Evolutionary conservation across 2,113 vertebrate genomes (phyloP), one percentile per base, ranked within the genome.

Genomic region (Phalacrocorax carbo): DNA sequence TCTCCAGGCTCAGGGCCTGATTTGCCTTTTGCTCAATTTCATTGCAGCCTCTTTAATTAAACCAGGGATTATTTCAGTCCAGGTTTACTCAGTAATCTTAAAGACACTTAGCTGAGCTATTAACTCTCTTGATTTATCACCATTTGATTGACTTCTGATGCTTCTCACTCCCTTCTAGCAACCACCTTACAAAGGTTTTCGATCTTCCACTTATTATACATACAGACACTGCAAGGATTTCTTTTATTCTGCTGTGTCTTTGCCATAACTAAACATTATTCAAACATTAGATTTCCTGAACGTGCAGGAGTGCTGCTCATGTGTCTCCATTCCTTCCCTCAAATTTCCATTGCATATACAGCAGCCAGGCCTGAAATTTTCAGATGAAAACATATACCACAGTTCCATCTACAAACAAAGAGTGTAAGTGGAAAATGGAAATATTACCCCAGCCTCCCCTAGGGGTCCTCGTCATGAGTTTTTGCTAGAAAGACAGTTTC

Each of bases 401-500:
- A 42, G 40, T 48, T 13, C 40, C 23, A 66, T 19, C 61, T 72
- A 64, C 64, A 94, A 94, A 86, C 38, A 69, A 92, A 79, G 7
- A 20, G 9, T 38, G 70, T 87, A 94, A 92, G 84, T 79, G 44
- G 61, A 86, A 94, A 88, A 77, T 57, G 70, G 61, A 88, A 95
- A 17, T 89, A 88, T 71, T 95, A 36, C 38, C 5, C 10, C 77
- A 96, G 70, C 5, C 69, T 95, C 38, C 38, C 5, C 10, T 75
- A 95, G 70, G 5, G 42, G 44, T 71, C 86, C 76, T 84, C 11
- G 65, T 91, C 91, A 57, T 66, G 85, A 88, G 42, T 65, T 94
- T 82, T 94, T 61, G 34, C 81, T 81, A 61, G 65, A 94, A 97
- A 88, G 82, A 93, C 86, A 26, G 42, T 88, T 94, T 82, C 40